These are phyloP conservation scores for Agriopis leucophaearia DNA, from an alignment of 2,888 invertebrate species.

Conservation along the genomic window DNA sequence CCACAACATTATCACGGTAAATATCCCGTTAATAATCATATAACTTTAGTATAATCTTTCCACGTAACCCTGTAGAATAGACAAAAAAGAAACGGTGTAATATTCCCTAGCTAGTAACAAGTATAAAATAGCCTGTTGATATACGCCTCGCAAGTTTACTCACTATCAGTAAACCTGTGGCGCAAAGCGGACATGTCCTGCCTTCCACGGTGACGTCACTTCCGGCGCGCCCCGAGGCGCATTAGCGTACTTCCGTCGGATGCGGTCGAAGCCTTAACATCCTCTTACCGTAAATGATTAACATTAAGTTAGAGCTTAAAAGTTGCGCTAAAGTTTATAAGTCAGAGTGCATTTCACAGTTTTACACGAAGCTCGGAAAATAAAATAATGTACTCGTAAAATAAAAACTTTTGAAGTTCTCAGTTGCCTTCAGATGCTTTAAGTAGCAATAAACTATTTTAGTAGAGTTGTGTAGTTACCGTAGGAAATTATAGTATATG, in stretches of 20 bases:
- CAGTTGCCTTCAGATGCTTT: not conserved
- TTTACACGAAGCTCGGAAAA: not conserved
- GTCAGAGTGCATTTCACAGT: constrained; percentile 1
- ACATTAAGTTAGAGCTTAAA: not conserved
- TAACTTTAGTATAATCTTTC: too few relatives aligned
- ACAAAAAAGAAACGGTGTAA: not conserved
- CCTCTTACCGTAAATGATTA: constrained; percentile 21
- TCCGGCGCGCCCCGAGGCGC: constrained; percentile 36
- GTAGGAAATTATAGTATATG: too few relatives aligned
- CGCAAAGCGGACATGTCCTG: constrained; percentile 6
- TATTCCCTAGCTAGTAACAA: not conserved
- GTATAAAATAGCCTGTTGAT: constrained; percentile 18
- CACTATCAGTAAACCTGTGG: not conserved
- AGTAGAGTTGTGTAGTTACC: too few relatives aligned
- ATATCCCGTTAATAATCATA: too few relatives aligned
- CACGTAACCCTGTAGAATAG: not conserved
- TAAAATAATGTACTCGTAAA: too few relatives aligned
- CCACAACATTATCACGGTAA: too few relatives aligned
- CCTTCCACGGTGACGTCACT: constrained; percentile 30
- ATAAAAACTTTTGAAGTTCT: not conserved
- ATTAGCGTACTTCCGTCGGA: constrained; percentile 45
- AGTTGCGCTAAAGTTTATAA: not conserved
- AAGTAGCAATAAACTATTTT: too few relatives aligned
- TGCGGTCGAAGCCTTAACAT: constrained; percentile 32
- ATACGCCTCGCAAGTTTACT: not conserved